Evolutionary conservation across 2,113 vertebrate species (phyloP).

Genomic region (Lepus europaeus): DNA sequence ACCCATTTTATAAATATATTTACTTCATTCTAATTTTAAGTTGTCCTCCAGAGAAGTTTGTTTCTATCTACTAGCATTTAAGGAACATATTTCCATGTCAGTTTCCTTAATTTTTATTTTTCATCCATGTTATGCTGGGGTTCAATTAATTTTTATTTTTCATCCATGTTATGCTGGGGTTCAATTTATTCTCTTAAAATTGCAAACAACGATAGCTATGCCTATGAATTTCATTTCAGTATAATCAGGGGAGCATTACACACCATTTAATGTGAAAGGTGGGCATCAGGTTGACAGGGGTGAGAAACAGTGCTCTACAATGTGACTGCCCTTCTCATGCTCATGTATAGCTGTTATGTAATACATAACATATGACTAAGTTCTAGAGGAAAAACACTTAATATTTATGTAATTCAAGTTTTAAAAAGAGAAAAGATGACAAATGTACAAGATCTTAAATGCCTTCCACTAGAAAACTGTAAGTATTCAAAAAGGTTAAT

Average conservation of each 20-base stretch:
- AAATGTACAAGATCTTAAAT: not conserved
- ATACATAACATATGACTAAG: not conserved
- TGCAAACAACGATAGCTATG: not conserved
- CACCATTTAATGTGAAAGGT: not conserved
- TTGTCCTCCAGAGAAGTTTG: not conserved
- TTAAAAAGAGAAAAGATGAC: not conserved
- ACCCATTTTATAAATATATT: not conserved
- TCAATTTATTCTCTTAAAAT: not conserved
- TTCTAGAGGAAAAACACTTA: not conserved
- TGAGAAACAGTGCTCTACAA: not conserved
- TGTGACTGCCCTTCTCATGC: not conserved
- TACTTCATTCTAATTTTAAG: not conserved
- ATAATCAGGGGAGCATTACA: not conserved
- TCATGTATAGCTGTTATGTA: not conserved
- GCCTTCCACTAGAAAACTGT: not conserved
- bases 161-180: not conserved
- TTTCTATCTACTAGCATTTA: not conserved
- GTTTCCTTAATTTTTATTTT: conserved; percentile 8
- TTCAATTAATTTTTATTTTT: conserved; percentile 15
- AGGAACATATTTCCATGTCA: not conserved
- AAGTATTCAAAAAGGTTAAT: not conserved
- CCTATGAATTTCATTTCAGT: not conserved
- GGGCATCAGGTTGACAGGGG: not conserved
- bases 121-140: not conserved
- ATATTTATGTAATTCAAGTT: not conserved